Evolutionary conservation across 2,797 vertebrate genomes (phyloP).

Genomic region (Apogon talboti): DNA sequence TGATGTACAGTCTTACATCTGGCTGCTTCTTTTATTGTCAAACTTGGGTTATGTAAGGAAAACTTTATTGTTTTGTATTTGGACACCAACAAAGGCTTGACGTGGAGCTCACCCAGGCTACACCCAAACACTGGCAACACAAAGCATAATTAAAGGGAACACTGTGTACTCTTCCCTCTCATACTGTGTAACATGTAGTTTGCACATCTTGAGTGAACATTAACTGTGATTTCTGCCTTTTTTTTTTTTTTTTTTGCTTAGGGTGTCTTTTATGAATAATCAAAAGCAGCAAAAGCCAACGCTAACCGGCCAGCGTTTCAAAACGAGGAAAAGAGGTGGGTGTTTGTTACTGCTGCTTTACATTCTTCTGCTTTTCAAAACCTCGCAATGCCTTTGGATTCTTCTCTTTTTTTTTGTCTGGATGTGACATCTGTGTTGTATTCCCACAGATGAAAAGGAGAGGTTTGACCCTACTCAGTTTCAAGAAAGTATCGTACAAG

Average conservation of each 20-base stretch:
- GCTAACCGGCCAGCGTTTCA: slow-evolving; percentile 99
- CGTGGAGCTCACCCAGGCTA: neutral
- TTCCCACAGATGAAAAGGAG: slow-evolving; percentile 97
- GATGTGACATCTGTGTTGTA: neutral
- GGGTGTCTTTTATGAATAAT: slow-evolving; percentile 99
- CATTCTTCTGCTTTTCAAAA: slow-evolving; percentile 60
- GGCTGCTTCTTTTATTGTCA: neutral
- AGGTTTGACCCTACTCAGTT: slow-evolving; percentile 99
- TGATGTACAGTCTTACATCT: neutral
- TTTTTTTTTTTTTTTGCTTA: slow-evolving; percentile 46
- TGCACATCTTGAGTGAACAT: neutral
- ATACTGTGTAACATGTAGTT: neutral
- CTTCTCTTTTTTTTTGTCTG: too few species aligned
- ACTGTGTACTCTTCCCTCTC: neutral
- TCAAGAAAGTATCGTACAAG: slow-evolving; percentile 99
- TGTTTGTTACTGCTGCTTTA: too few species aligned
- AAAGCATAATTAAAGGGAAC: slow-evolving; percentile 19
- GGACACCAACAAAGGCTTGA: neutral
- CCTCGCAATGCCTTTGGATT: slow-evolving; percentile 64
- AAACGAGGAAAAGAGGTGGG: slow-evolving; percentile 96
- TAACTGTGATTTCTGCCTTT: slow-evolving; percentile 23
- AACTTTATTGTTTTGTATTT: neutral
- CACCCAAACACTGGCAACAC: neutral
- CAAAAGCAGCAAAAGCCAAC: slow-evolving; percentile 99
- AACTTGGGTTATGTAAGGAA: neutral